phyloP scores from a whole-genome alignment of 1,140 invertebrate genomes.

The Aethina tumida region DNA sequence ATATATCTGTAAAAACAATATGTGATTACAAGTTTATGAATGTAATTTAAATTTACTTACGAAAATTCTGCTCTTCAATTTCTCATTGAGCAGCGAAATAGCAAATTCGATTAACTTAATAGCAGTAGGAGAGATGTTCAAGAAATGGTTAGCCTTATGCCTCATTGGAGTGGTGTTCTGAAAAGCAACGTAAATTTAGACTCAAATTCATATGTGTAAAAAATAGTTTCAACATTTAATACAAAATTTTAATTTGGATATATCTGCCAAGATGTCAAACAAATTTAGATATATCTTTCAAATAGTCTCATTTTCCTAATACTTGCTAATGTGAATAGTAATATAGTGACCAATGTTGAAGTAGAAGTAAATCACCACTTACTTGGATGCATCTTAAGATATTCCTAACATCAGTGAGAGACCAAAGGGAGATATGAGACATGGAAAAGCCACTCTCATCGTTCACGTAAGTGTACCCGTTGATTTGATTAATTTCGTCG shows the following conservation, averaged over 20 bases:
- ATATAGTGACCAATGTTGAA: neutral
- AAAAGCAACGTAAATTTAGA: constrained; percentile 22
- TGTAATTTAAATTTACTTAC: constrained; percentile 39
- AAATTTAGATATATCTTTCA: too few relatives aligned
- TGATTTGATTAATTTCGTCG: constrained; percentile 68
- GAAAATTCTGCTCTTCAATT: constrained; percentile 63
- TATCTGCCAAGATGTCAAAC: too few relatives aligned
- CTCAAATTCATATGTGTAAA: too few relatives aligned
- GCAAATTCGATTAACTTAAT: constrained; percentile 69
- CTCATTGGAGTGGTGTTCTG: constrained; percentile 81
- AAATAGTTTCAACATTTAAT: too few relatives aligned
- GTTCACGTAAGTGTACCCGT: constrained; percentile 71
- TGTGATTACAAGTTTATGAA: constrained; percentile 3
- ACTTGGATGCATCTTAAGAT: constrained; percentile 70
- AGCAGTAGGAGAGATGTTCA: constrained; percentile 69
- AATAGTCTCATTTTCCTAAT: too few relatives aligned
- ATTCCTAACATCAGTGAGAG: constrained; percentile 64
- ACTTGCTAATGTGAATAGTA: neutral
- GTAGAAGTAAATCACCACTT: constrained; percentile 19
- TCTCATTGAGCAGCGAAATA: constrained; percentile 67
- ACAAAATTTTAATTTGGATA: too few relatives aligned
- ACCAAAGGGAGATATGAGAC: constrained; percentile 72
- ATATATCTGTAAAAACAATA: constrained; percentile 50
- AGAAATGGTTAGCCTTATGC: constrained; percentile 74
- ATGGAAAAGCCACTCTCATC: constrained; percentile 75